A percentile compares a stretch with the other conserved stretches of the same genome.
Evolutionary conservation across 2,113 vertebrate species (phyloP).

Genomic region (Poecilia latipinna): DNA sequence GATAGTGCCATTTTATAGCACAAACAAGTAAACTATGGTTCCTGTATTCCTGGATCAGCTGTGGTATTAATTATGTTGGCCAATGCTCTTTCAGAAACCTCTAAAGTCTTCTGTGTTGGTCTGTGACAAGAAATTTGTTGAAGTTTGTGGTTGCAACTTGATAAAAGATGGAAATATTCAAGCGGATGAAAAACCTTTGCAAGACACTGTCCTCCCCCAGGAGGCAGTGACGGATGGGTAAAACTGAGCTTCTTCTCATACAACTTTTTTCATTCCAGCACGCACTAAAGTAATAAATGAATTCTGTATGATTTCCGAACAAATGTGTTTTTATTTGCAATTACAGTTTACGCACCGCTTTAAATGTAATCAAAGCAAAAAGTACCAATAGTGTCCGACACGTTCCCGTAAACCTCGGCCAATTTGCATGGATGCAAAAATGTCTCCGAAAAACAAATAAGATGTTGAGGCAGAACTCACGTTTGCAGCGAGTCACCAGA

Average conservation of each 20-base stretch:
- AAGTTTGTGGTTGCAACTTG: no score
- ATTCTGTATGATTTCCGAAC: background rate
- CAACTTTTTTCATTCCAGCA: background rate
- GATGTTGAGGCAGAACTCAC: conserved; percentile 47
- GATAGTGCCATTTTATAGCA: no score
- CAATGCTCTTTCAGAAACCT: no score
- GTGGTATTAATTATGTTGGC: no score
- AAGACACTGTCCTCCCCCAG: no score
- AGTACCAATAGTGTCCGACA: conserved; percentile 35
- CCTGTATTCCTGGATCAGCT: no score
- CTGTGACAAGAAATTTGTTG: no score
- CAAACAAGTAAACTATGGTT: no score
- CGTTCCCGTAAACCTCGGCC: conserved; percentile 11
- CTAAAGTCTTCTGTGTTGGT: no score
- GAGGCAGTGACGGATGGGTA: background rate
- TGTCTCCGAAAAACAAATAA: conserved; percentile 45
- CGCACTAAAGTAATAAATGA: background rate
- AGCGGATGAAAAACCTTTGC: no score
- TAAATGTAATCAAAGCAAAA: background rate
- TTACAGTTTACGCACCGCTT: background rate
- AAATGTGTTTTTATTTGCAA: no score
- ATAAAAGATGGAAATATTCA: no score
- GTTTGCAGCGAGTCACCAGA: conserved; percentile 47
- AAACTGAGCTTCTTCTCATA: background rate
- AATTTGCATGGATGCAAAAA: conserved; percentile 33